Conservation (phyloP, 2,797 vertebrate species). For the Pipistrellus pygmaeus region DNA sequence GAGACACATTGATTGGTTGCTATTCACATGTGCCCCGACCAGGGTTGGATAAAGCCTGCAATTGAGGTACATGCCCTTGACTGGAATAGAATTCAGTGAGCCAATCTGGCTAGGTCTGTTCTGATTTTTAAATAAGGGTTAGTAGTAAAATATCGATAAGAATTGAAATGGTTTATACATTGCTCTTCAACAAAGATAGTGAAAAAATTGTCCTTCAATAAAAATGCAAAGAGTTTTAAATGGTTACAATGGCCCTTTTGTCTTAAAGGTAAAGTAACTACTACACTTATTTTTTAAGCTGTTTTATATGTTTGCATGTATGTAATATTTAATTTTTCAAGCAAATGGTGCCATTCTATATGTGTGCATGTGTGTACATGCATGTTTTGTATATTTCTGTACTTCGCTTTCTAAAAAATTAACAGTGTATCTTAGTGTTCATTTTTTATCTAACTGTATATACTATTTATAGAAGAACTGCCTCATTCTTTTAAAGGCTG, state of each 20-base stretch:
- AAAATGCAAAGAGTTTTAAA: slow-evolving; percentile 45
- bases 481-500: neutral
- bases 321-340: neutral
- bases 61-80: no score
- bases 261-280: neutral
- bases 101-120: neutral
- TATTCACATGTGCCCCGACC: no score
- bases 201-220: neutral
- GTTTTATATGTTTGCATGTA: neutral
- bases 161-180: slow-evolving; percentile 44
- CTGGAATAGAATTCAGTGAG: no score
- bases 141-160: neutral
- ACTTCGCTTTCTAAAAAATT: neutral
- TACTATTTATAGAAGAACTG: neutral
- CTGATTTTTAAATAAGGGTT: slow-evolving; percentile 32
- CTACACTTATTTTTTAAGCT: neutral
- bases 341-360: neutral
- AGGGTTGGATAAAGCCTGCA: no score
- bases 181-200: neutral
- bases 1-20: no score
- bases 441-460: neutral
- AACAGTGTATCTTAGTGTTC: neutral
- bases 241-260: slow-evolving; percentile 11
- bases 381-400: neutral
- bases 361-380: neutral